Evolutionary conservation across 1,140 invertebrate species (phyloP), one percentile per base, ranked within the genome.

Genomic region (Drusus annulatus): DNA sequence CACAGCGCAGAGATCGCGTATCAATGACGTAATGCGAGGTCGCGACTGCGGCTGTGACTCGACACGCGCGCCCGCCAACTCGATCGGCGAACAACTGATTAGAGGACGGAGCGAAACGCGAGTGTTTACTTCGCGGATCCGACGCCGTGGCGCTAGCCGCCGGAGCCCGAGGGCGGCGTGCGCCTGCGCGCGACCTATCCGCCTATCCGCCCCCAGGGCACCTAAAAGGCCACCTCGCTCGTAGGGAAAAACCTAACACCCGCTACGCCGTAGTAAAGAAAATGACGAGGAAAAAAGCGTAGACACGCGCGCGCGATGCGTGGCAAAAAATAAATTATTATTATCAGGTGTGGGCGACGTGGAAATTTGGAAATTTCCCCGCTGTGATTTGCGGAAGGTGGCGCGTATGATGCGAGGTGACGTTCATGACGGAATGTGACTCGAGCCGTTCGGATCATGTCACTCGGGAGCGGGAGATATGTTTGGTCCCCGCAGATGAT

Each of bases 51-150:
- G 21, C 2, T 21, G 19, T 15, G 1, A n/a, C n/a, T n/a, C n/a
- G 10, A 71, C 50, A 71, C 68, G 68, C 5, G 15, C 50, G 50
- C 23, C 68, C 68, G 68, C 68, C 68, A 52, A 52, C 45, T 23
- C 68, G 68, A 19, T 71, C 68, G 68, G 68, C 68, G 68, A 71
- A 71, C 68, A 71, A 71, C 68, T 71, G 68, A 71, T 71, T 71
- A n/a, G n/a, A n/a, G n/a, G n/a, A 71, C 68, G 19, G 45, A 51
- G 68, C 68, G 68, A 71, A 71, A 71, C 52, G 68, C 10, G 21
- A 71, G 25, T 51, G 25, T 51, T 51, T 71, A 51, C 45, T 71
- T 71, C 68, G 68, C 68, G 36, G 19, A 15, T 10, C 19, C 16
- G 68, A 25, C 68, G 68, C 68, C 68, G 68, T 28, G 68, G 68